phyloP scores from a whole-genome alignment of 2,888 invertebrate genomes.

The Piscicola geometra region DNA sequence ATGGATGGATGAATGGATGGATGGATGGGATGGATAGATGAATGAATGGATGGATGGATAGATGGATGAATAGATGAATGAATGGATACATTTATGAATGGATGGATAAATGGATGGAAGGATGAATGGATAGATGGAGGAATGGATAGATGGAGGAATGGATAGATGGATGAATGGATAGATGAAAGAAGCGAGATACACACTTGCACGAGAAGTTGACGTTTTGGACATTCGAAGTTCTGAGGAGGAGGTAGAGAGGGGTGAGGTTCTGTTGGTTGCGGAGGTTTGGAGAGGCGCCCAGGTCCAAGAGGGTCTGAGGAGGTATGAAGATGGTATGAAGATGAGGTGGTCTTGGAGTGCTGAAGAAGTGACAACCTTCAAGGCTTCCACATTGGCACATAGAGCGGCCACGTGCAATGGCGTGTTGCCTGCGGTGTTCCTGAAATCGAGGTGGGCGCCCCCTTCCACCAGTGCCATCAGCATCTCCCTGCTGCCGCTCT shows the following conservation, averaged over 20 bases:
- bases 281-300: slow-evolving; percentile 94
- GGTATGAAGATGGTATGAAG: not conserved
- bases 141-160: no score
- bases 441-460: slow-evolving; percentile 90
- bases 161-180: no score
- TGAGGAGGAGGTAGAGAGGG: slow-evolving; percentile 59
- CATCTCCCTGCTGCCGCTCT: slow-evolving; percentile 75
- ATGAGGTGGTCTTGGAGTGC: no score
- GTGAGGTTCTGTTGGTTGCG: slow-evolving; percentile 80
- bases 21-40: no score
- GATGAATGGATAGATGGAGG: no score
- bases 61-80: no score
- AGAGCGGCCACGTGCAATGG: slow-evolving; percentile 86
- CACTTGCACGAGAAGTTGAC: slow-evolving; percentile 9
- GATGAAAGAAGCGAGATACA: not conserved
- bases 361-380: slow-evolving; percentile 47
- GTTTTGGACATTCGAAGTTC: slow-evolving; percentile 9
- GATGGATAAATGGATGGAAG: no score
- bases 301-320: slow-evolving; percentile 72
- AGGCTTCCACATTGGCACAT: slow-evolving; percentile 51
- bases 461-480: slow-evolving; percentile 91
- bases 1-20: no score
- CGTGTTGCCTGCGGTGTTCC: slow-evolving; percentile 81
- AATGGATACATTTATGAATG: no score
- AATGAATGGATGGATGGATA: no score